Evolutionary conservation across 2,113 vertebrate species (phyloP), one percentile per base, ranked within the genome.

Genomic region (Cololabis saira): DNA sequence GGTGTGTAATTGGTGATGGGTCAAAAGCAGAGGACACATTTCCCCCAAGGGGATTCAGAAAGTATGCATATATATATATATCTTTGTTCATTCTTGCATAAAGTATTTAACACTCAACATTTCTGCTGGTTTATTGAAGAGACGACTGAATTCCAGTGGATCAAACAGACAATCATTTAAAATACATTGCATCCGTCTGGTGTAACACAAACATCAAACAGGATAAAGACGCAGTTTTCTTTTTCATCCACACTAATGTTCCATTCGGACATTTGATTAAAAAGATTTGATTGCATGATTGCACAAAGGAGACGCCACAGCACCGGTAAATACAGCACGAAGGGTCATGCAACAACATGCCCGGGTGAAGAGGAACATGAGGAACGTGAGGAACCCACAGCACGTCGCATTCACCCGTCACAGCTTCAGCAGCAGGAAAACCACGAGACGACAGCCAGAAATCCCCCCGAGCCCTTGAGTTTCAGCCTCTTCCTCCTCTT

Each of bases 261-360:
- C 5, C 5, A 5, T 27, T 27, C 5, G 24, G 24, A 27, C 24
- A 27, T 27, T 27, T 27, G 3, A 27, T 27, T 27, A 27, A 27
- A 27, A 27, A 12, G n/a, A 19, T 24, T 19, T 55, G 17, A 63
- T 47, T 9, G 24, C 22, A 19, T 54, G 56, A 79, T 57, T 27
- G 24, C 24, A 27, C 24, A 27, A 19, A 49, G n/a, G 51, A 54
- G 30, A 66, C 6, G 17, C 40, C 9, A 51, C 21, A 61, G 59
- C 1, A 19, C 16, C 44, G 45, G 19, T 55, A 43, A 42, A 56
- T 42, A 55, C 65, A 72, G 50, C 56, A 63, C 48, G 62, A 47
- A 13, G 43, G 45, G 59, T 56, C 78, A 72, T 80, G 68, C 78
- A 50, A n/a, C 17, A 11, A 58, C 71, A 78, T 55, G 76, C 68